Conservation (phyloP, 1,140 invertebrate species). For the Maconellicoccus hirsutus region DNA sequence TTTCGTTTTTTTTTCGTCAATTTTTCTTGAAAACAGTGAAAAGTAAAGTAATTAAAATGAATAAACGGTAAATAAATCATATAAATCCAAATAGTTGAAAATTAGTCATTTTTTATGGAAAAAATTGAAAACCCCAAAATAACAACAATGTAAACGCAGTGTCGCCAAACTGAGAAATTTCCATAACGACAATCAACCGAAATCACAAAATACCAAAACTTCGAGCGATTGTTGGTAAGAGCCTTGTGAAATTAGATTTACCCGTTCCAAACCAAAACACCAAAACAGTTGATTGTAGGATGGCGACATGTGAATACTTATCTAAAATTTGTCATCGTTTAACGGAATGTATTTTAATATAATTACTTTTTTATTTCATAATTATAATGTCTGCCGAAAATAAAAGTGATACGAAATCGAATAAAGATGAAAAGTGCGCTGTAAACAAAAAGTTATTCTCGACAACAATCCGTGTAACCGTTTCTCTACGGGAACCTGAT, state of each 20-base stretch:
- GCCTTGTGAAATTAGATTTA: background rate
- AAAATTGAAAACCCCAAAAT: too few species aligned
- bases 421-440: background rate
- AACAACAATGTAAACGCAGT: too few species aligned
- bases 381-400: conserved; percentile 15
- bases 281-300: conserved; percentile 4
- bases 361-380: background rate
- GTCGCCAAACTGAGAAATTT: too few species aligned
- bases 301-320: conserved; percentile 7
- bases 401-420: conserved; percentile 25
- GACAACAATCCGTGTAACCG: conserved; percentile 19
- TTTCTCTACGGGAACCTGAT: conserved; percentile 23
- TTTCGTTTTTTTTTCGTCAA: too few species aligned
- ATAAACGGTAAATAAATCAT: too few species aligned
- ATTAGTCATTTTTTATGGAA: too few species aligned
- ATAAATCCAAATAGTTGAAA: too few species aligned
- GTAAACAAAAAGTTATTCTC: conserved; percentile 6
- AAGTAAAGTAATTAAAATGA: too few species aligned
- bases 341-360: conserved; percentile 11
- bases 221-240: background rate
- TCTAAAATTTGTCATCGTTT: background rate
- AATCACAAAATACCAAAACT: background rate
- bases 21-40: too few species aligned
- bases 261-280: background rate
- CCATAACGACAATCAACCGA: background rate